These are phyloP conservation scores for Halictus ligatus DNA, from an alignment of 2,888 invertebrate genomes.

Conservation along the genomic window DNA sequence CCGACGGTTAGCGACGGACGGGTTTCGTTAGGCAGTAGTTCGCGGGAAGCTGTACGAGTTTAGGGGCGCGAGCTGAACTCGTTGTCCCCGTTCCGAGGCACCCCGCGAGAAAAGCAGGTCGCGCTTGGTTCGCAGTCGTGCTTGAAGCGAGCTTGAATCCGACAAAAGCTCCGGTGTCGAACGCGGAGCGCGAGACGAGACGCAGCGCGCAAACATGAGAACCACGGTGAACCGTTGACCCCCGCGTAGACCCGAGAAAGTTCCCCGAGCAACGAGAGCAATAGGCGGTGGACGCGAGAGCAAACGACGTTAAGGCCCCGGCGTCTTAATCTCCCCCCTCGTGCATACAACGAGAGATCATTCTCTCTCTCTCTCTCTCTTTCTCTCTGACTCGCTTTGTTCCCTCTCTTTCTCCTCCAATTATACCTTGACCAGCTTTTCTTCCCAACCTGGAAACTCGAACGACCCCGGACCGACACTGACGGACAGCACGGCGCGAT, in stretches of 20 bases:
- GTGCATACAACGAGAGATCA: neutral
- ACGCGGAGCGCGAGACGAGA: neutral
- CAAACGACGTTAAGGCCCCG: conserved; percentile 46
- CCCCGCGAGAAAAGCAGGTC: neutral
- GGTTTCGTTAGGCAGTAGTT: neutral
- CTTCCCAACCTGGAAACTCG: conserved; percentile 52
- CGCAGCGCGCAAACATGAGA: conserved; percentile 60
- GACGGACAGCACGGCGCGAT: conserved; percentile 40
- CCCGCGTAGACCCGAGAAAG: conserved; percentile 71
- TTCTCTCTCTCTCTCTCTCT: neutral
- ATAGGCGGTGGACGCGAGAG: conserved; percentile 46
- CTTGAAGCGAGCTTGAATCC: neutral
- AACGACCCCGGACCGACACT: conserved; percentile 30
- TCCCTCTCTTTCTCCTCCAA: conserved; percentile 49
- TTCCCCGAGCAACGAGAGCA: conserved; percentile 59
- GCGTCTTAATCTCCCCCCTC: conserved; percentile 61
- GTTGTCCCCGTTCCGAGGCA: neutral
- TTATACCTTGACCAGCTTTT: conserved; percentile 56
- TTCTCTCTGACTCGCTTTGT: neutral
- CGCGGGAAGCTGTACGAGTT: neutral
- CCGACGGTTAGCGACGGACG: neutral
- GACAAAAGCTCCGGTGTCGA: neutral
- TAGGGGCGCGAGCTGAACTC: neutral
- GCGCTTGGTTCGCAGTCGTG: neutral
- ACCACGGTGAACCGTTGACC: conserved; percentile 73